Evolutionary conservation across 2,888 invertebrate species (phyloP).

Genomic region (Zeuzera pyrina): DNA sequence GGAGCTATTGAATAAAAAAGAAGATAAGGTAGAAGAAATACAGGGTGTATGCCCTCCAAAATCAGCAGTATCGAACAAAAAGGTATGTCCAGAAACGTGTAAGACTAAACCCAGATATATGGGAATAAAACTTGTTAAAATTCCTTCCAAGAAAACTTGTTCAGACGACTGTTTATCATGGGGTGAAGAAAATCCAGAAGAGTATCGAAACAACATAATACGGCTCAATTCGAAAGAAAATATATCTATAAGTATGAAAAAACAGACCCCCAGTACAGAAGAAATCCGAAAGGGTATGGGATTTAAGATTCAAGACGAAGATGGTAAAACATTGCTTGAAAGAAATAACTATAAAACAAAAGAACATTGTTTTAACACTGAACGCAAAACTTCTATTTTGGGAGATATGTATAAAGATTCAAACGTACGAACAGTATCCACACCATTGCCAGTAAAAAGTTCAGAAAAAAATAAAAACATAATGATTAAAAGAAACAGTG

Average conservation of each 20-base stretch:
- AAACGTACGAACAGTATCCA: slow-evolving; percentile 28
- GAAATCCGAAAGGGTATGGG: slow-evolving; percentile 34
- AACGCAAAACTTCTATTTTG: slow-evolving; percentile 18
- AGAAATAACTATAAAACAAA: slow-evolving; percentile 34
- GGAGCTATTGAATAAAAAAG: too few relatives aligned
- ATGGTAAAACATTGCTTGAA: slow-evolving; percentile 41
- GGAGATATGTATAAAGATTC: slow-evolving; percentile 34
- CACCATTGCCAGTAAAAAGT: slow-evolving; percentile 21
- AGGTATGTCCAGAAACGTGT: too few relatives aligned
- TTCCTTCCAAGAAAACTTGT: slow-evolving; percentile 21
- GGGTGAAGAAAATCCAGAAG: slow-evolving; percentile 10
- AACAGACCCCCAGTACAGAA: slow-evolving; percentile 31
- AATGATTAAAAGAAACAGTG: slow-evolving; percentile 23
- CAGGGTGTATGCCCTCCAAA: too few relatives aligned
- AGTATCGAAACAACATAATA: slow-evolving; percentile 19
- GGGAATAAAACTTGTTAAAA: too few relatives aligned
- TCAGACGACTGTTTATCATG: slow-evolving; percentile 20
- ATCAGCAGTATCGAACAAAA: too few relatives aligned
- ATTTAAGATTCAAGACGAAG: slow-evolving; percentile 40
- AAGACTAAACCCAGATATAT: too few relatives aligned
- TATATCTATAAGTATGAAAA: slow-evolving; percentile 30
- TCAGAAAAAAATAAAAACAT: slow-evolving; percentile 16
- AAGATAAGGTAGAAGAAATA: too few relatives aligned
- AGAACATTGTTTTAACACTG: slow-evolving; percentile 5
- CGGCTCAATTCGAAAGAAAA: slow-evolving; percentile 29